Evolutionary conservation across 2,113 vertebrate species (phyloP).

Genomic region (Pteruthius melanotis): DNA sequence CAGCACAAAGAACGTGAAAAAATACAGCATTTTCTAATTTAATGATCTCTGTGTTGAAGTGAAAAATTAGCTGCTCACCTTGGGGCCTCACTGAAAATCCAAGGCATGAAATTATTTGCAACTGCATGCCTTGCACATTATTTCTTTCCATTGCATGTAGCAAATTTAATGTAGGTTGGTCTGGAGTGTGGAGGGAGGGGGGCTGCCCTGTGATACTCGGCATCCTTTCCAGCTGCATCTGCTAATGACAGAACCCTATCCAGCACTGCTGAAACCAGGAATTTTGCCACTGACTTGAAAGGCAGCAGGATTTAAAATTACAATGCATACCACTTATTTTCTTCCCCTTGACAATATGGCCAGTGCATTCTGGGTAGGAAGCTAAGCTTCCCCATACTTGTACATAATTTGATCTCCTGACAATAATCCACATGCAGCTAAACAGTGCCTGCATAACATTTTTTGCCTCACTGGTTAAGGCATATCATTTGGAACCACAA

Average conservation of each 20-base stretch:
- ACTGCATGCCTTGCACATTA: background rate
- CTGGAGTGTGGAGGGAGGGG: background rate
- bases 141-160: background rate
- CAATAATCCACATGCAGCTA: constrained; percentile 37
- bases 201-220: background rate
- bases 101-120: constrained; percentile 34
- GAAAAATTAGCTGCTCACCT: constrained; percentile 39
- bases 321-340: constrained; percentile 18
- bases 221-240: constrained; percentile 24
- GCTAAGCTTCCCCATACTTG: constrained; percentile 4
- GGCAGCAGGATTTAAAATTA: constrained; percentile 44
- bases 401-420: constrained; percentile 54
- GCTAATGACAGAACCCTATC: background rate
- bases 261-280: constrained; percentile 32
- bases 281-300: constrained; percentile 41
- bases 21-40: constrained; percentile 25
- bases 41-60: background rate
- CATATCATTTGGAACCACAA: constrained; percentile 1
- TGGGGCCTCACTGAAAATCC: constrained; percentile 1
- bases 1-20: background rate
- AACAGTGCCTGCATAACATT: constrained; percentile 18
- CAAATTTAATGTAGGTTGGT: background rate
- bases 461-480: constrained; percentile 34
- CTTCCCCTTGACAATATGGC: constrained; percentile 18
- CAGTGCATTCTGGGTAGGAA: constrained; percentile 23